These are phyloP conservation scores for Rhipidura dahli DNA, from an alignment of 2,113 vertebrate genomes.

Conservation along the genomic window DNA sequence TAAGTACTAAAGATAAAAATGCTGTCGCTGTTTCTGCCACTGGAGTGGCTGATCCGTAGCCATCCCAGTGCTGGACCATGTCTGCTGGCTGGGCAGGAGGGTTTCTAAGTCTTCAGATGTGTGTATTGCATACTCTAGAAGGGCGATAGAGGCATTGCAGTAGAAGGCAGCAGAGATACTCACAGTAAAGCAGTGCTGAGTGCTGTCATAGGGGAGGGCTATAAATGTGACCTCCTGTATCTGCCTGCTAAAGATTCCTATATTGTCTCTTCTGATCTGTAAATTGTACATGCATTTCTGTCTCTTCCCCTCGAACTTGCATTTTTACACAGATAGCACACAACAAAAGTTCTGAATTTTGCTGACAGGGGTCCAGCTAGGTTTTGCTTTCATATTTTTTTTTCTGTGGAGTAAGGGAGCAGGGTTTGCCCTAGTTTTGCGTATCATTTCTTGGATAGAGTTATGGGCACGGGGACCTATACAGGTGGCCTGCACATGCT, in stretches of 20 bases:
- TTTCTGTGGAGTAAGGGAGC: not conserved
- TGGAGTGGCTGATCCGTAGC: not conserved
- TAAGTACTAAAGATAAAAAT: not conserved
- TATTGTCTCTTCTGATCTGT: not conserved
- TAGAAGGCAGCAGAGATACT: not conserved
- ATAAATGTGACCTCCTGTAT: not conserved
- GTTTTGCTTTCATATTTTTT: not conserved
- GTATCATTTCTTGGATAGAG: not conserved
- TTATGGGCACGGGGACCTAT: not conserved
- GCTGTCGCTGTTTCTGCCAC: not conserved
- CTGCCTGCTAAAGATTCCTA: not conserved
- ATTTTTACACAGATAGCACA: not conserved
- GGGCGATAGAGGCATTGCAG: not conserved
- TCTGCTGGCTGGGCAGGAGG: not conserved
- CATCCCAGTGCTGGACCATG: not conserved
- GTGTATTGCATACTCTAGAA: not conserved
- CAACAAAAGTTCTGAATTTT: not conserved
- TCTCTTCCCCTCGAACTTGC: not conserved
- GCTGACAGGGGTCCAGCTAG: not conserved
- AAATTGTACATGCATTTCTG: fast-evolving
- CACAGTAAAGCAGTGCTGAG: not conserved
- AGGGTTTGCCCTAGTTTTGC: not conserved
- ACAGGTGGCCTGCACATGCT: not conserved
- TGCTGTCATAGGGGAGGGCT: not conserved
- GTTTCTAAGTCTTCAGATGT: not conserved